phyloP scores from a whole-genome alignment of 2,113 vertebrate genomes.

The Regulus satrapa region DNA sequence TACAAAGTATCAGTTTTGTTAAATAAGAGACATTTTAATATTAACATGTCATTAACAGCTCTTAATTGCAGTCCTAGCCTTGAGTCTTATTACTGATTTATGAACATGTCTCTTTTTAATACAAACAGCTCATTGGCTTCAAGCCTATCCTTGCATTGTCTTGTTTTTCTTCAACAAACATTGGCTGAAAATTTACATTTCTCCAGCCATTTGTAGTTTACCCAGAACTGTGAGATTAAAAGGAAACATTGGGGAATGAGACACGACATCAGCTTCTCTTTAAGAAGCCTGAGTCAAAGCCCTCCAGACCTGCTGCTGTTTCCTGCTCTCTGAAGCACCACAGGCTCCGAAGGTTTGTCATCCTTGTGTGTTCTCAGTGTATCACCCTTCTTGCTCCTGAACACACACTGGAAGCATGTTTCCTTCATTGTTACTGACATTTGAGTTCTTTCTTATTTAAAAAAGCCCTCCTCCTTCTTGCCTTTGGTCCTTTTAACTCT shows the following conservation, averaged over 20 bases:
- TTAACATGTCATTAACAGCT: neutral
- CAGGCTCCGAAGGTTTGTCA: neutral
- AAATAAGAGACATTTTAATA: neutral
- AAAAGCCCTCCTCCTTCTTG: neutral
- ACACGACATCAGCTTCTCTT: neutral
- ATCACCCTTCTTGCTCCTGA: neutral
- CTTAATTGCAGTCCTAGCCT: neutral
- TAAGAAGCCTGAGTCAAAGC: neutral
- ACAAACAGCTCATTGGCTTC: neutral
- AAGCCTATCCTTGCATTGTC: neutral
- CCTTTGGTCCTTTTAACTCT: neutral
- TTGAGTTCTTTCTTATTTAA: neutral
- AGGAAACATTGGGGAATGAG: neutral
- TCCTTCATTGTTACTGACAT: neutral
- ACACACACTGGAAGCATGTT: neutral
- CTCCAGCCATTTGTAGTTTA: neutral
- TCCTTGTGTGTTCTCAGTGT: neutral
- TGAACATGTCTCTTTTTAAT: neutral
- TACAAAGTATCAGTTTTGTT: neutral
- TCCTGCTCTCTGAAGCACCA: neutral
- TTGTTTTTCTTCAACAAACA: neutral
- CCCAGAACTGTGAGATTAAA: neutral
- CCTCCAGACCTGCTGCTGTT: neutral
- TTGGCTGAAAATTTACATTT: constrained; percentile 5
- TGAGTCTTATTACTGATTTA: neutral